phyloP scores from a whole-genome alignment of 2,888 invertebrate genomes.

The Tanaodytes sp. region DNA sequence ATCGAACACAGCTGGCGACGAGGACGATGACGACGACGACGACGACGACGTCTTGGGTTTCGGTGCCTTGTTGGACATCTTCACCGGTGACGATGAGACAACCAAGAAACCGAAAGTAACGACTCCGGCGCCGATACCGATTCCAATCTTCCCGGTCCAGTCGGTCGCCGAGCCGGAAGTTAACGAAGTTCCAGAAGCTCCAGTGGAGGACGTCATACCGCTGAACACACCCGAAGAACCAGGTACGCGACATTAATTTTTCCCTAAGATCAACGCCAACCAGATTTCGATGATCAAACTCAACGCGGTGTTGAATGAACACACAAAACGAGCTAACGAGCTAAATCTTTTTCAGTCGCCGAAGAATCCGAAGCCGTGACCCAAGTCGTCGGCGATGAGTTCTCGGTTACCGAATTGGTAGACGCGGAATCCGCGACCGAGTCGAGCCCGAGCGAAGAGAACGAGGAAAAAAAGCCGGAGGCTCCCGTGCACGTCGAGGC shows the following conservation, averaged over 20 bases:
- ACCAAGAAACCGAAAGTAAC: slow-evolving; percentile 63
- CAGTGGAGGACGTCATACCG: neutral
- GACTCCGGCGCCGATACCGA: slow-evolving; percentile 58
- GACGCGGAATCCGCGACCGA: neutral
- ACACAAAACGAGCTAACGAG: no score
- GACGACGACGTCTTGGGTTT: slow-evolving; percentile 74
- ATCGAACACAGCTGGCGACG: slow-evolving; percentile 61
- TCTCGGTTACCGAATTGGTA: slow-evolving; percentile 5
- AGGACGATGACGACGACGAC: slow-evolving; percentile 60
- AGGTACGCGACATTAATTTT: slow-evolving; percentile 26
- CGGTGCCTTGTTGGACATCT: slow-evolving; percentile 67
- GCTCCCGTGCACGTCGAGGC: slow-evolving; percentile 13
- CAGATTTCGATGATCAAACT: no score
- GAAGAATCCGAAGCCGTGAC: slow-evolving; percentile 1
- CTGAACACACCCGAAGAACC: slow-evolving; percentile 31
- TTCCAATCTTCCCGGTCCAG: slow-evolving; percentile 60
- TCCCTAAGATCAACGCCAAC: no score
- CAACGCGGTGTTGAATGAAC: no score
- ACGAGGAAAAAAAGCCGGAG: slow-evolving; percentile 23
- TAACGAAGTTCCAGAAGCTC: neutral
- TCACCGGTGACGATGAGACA: slow-evolving; percentile 65
- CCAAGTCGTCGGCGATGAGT: neutral
- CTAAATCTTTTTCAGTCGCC: no score
- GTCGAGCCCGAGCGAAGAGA: neutral
- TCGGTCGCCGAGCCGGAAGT: slow-evolving; percentile 49